Evolutionary conservation across 2,888 invertebrate species (phyloP), one percentile per base, ranked within the genome.

Genomic region (Agriotes lineatus): DNA sequence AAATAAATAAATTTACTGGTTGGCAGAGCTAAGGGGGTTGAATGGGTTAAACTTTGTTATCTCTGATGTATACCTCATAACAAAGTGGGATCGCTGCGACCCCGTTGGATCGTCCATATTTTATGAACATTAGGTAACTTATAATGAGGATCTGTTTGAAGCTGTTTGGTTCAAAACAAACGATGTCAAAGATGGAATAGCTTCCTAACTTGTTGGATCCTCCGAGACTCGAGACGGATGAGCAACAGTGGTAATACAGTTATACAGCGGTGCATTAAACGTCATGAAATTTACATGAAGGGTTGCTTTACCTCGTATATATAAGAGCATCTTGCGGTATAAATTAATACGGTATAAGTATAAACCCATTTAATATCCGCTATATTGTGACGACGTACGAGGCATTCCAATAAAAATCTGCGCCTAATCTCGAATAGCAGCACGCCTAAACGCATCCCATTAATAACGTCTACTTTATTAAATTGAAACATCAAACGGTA

Each of bases 141-240:
- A 83, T 85, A 85, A 84, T 84, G 83, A 83, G 82, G 83, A 82
- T 82, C 83, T 84, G 83, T 84, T 85, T 84, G 84, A 83, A 81
- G 83, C 81, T 75, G 80, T 80, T 81, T 78, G 81, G 76, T 75
- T 78, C 74, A 73, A 73, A 76, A 76, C 78, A 78, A 78, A 77
- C 74, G 77, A 75, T 72, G 77, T 72, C 73, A 73, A 74, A 76
- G 76, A 76, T 77, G 75, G 77, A 79, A 81, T 78, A 78, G 80
- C 78, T 80, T 78, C 72, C 79, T 81, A 82, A 82, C 81, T 82
- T 80, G 81, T 80, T 79, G 77, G 76, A 77, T 80, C 79, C 80
- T 81, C 78, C 74, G 80, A 79, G 80, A 80, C 77, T 76, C 70
- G 73, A 73, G 71, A 72, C 73, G 76, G 75, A 77, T 76, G 68